Conservation (phyloP, 2,113 vertebrate species). For the Sula dactylatra region DNA sequence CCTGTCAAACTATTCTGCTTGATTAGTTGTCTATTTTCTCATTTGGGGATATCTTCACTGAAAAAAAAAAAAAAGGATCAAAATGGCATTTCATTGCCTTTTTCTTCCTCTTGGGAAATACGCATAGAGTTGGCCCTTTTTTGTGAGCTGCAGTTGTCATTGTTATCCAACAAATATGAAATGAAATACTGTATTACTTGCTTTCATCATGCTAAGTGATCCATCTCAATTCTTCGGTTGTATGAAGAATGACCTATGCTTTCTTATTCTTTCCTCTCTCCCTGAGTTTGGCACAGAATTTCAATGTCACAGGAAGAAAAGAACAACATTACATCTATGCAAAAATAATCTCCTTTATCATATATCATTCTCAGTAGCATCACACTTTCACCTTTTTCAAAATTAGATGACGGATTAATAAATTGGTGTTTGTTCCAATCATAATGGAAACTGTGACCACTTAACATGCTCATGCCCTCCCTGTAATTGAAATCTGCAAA, state of each 20-base stretch:
- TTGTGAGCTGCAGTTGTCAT: background rate
- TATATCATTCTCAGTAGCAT: background rate
- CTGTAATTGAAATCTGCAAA: conserved; percentile 53
- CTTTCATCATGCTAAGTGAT: background rate
- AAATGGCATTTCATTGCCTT: background rate
- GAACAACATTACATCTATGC: background rate
- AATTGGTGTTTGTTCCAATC: conserved; percentile 2
- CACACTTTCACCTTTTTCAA: conserved; percentile 1
- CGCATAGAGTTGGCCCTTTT: background rate
- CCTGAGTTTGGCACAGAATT: background rate
- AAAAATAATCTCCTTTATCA: conserved; percentile 2
- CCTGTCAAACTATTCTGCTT: background rate
- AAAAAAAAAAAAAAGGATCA: background rate
- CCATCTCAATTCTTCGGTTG: background rate
- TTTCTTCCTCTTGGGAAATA: background rate
- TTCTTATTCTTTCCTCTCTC: background rate
- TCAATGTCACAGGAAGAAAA: conserved; percentile 10
- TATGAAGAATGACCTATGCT: background rate
- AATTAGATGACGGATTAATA: background rate
- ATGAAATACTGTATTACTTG: background rate
- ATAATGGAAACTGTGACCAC: background rate
- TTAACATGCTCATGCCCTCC: conserved; percentile 9
- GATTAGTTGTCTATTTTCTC: background rate
- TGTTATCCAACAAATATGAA: background rate
- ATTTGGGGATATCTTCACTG: background rate